Evolutionary conservation across 92 coral and sea anemone species (phyloP), one percentile per base, ranked within the genome.

Genomic region (Plumapathes pennacea): DNA sequence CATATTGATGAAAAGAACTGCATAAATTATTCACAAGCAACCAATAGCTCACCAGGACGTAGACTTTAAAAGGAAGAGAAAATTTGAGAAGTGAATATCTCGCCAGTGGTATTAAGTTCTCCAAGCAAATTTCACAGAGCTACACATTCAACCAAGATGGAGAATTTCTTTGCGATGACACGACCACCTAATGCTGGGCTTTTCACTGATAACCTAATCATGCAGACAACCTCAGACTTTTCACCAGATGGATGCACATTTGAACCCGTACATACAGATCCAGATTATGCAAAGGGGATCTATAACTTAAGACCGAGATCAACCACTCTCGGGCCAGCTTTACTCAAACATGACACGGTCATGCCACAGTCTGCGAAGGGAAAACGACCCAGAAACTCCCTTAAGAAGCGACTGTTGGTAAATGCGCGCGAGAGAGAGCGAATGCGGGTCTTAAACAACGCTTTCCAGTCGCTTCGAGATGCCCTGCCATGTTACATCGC

Each of bases 401-500:
- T 88, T 64, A 94, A 88, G 85, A 94, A 94, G 63, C 64, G 99
- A 29, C 94, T 94, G 7, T 64, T 94, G 18, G 99, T 94, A 22
- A 94, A 94, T 62, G 99, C 99, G 15, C 80, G 99, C 5, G 99
- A 94, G 51, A 74, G 99, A 23, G 99, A 94, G 17, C 84, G 99
- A 5, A 94, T 94, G 99, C 86, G 95, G 21, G 90, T 81, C 2
- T 36, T 94, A 25, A 94, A 94, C 80, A 89, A 87, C 58, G 99
- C 94, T 30, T 94, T 94, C 46, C 96, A 94, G 33, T 82, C 88
- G 48, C 94, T 94, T 23, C 85, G 99, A 8, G 95, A 94, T 50
- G 99, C 99, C 2, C 72, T 94, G 28, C 99, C 99, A 2, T 94
- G 99, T 53, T 94, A 94, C 63, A 94, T 94, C 25, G 99, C 99